phyloP scores from a whole-genome alignment of 53 echinoderm and acorn worm genomes.

The Paracentrotus lividus region DNA sequence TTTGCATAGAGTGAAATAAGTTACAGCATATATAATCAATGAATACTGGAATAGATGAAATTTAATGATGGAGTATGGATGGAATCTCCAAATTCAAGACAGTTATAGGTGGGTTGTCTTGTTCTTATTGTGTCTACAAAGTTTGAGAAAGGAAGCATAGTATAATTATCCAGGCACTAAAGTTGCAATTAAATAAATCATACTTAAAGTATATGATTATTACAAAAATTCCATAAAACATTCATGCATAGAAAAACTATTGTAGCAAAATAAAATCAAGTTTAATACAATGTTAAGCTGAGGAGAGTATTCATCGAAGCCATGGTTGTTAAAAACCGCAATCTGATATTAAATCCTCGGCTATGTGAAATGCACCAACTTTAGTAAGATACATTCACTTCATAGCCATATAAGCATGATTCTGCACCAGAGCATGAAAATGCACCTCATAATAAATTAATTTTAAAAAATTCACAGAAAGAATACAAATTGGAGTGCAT shows the following conservation, averaged over 20 bases:
- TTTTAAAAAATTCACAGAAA: background rate
- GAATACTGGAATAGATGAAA: background rate
- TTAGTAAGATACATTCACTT: background rate
- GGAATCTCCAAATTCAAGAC: constrained; percentile 14
- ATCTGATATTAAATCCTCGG: background rate
- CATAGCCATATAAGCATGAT: background rate
- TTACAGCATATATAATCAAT: background rate
- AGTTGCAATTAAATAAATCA: background rate
- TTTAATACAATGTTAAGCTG: background rate
- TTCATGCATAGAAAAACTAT: background rate
- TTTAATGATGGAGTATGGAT: background rate
- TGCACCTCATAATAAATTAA: background rate
- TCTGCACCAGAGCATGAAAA: background rate
- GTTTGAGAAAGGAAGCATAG: constrained; percentile 1
- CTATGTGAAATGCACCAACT: constrained; percentile 1
- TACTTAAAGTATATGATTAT: background rate
- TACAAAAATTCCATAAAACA: background rate
- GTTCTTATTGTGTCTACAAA: background rate
- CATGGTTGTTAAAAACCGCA: background rate
- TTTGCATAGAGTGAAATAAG: too few species aligned
- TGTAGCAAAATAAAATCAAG: background rate
- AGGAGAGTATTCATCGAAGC: too few species aligned
- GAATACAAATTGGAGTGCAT: background rate
- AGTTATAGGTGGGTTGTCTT: background rate
- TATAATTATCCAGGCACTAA: background rate